These are phyloP conservation scores for Microcebus griseorufus DNA, from an alignment of 2,113 vertebrate genomes.

Conservation along the genomic window DNA sequence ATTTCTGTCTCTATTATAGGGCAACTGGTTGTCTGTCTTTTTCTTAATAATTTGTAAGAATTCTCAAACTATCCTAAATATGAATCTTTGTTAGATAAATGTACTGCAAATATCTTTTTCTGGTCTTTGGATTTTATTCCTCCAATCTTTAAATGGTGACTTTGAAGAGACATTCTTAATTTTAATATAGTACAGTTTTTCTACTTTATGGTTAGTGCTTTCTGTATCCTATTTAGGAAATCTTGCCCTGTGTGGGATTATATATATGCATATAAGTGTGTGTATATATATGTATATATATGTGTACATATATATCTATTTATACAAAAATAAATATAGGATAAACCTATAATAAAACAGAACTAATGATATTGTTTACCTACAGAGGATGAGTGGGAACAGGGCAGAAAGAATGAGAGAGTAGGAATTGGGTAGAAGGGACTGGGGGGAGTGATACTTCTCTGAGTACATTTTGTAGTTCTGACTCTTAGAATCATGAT, in stretches of 20 bases:
- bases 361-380: conserved; percentile 12
- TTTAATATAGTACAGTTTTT: background rate
- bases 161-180: conserved; percentile 21
- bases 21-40: background rate
- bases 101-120: background rate
- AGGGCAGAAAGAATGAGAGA: background rate
- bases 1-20: too few relatives aligned
- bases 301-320: background rate
- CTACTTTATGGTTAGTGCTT: background rate
- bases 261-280: background rate
- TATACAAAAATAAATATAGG: background rate
- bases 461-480: conserved; percentile 7
- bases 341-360: conserved; percentile 22
- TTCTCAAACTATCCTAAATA: background rate
- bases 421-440: background rate
- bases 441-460: background rate
- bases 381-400: background rate
- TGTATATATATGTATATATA: background rate
- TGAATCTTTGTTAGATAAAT: conserved; percentile 2
- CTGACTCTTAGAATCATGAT: background rate
- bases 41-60: background rate
- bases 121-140: background rate
- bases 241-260: background rate
- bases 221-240: conserved; percentile 35
- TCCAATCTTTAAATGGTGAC: background rate